Conservation (phyloP, 2,888 invertebrate species). For the Lithophane socia region DNA sequence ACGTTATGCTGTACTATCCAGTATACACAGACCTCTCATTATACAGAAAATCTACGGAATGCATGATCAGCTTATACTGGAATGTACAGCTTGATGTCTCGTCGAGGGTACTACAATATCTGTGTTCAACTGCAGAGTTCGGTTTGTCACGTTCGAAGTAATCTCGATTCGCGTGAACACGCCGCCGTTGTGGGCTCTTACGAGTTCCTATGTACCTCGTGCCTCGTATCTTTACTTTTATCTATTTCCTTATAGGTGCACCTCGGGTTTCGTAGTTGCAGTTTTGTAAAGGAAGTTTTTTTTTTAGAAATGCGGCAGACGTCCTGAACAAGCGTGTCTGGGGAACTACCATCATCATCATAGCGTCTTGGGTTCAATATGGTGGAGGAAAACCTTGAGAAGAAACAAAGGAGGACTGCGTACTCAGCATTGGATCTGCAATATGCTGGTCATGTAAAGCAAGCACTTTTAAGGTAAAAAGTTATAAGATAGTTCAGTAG, state of each 20-base stretch:
- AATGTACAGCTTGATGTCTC: not conserved
- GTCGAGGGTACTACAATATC: constrained; percentile 13
- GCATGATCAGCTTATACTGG: not conserved
- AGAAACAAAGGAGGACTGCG: not conserved
- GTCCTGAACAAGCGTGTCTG: not conserved
- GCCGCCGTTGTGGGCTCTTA: constrained; percentile 13
- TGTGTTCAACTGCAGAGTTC: constrained; percentile 32
- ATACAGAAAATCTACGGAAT: not conserved
- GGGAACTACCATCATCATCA: not conserved
- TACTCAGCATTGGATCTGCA: no score
- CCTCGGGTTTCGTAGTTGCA: constrained; percentile 15
- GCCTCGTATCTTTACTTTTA: constrained; percentile 35
- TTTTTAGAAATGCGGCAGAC: no score
- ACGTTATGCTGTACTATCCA: not conserved
- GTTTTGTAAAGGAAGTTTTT: not conserved
- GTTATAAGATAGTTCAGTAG: not conserved
- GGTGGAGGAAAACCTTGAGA: no score
- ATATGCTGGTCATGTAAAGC: no score
- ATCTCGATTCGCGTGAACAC: constrained; percentile 44
- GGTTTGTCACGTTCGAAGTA: constrained; percentile 56
- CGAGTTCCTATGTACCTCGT: constrained; percentile 7
- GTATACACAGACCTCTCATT: not conserved
- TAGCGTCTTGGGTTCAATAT: not conserved
- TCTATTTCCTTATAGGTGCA: constrained; percentile 31
- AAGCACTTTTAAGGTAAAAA: no score